Evolutionary conservation across 2,888 invertebrate species (phyloP).

Genomic region (Microplitis deprimator): DNA sequence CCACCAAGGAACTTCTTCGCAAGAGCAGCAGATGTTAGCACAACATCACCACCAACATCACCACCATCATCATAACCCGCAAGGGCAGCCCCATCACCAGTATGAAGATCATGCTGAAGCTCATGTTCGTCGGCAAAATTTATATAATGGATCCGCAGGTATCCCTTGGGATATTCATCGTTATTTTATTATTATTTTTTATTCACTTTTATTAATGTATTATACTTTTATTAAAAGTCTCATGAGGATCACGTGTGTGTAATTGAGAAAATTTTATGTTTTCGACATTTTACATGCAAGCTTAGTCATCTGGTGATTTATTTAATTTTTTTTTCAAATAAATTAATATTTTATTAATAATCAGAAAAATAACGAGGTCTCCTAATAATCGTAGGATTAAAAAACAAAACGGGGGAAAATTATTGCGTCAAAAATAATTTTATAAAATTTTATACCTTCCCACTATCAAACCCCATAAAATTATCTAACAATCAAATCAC

Average conservation of each 20-base stretch:
- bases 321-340: background rate
- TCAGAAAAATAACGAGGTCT: too few relatives aligned
- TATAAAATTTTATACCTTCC: too few relatives aligned
- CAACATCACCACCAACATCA: background rate
- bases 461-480: too few relatives aligned
- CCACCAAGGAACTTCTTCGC: slow-evolving; percentile 8
- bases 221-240: background rate
- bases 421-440: too few relatives aligned
- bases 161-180: slow-evolving; percentile 19
- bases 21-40: background rate
- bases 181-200: background rate
- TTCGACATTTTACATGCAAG: slow-evolving; percentile 4
- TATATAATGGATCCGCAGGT: slow-evolving; percentile 22
- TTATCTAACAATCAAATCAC: too few relatives aligned
- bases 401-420: too few relatives aligned
- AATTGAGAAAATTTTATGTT: slow-evolving; percentile 9
- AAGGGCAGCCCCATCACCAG: background rate
- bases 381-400: too few relatives aligned
- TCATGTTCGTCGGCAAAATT: background rate
- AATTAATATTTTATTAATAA: too few relatives aligned
- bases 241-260: background rate
- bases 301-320: background rate
- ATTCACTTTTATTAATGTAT: background rate
- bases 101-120: background rate
- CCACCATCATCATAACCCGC: background rate